Conservation (phyloP, 2,113 vertebrate genomes). For the Cyanoliseus patagonus region DNA sequence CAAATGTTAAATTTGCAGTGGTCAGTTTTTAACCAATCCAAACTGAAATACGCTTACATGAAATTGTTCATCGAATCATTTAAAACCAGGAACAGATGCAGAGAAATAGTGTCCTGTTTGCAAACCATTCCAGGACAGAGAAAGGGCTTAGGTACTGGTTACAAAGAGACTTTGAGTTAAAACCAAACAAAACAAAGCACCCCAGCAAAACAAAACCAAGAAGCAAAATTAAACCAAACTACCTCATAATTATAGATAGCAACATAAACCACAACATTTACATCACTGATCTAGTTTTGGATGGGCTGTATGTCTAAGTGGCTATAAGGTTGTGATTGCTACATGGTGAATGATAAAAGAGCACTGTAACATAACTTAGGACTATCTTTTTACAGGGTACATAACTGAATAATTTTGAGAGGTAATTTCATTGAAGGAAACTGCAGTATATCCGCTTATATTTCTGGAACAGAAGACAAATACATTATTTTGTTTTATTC, state of each 20-base stretch:
- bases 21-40: neutral
- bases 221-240: neutral
- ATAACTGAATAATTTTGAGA: neutral
- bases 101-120: neutral
- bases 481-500: neutral
- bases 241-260: neutral
- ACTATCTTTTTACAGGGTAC: neutral
- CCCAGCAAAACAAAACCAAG: neutral
- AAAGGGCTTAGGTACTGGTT: neutral
- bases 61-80: neutral
- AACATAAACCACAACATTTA: neutral
- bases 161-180: neutral
- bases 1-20: neutral
- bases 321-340: neutral
- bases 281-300: neutral
- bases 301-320: neutral
- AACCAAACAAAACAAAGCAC: neutral
- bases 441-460: neutral
- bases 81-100: neutral
- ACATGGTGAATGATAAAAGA: neutral
- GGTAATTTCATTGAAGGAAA: neutral
- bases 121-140: neutral
- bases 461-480: neutral
- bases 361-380: neutral
- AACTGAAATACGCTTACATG: neutral